Evolutionary conservation across 1,140 invertebrate genomes (phyloP).

Genomic region (Temnothorax curvispinosus): DNA sequence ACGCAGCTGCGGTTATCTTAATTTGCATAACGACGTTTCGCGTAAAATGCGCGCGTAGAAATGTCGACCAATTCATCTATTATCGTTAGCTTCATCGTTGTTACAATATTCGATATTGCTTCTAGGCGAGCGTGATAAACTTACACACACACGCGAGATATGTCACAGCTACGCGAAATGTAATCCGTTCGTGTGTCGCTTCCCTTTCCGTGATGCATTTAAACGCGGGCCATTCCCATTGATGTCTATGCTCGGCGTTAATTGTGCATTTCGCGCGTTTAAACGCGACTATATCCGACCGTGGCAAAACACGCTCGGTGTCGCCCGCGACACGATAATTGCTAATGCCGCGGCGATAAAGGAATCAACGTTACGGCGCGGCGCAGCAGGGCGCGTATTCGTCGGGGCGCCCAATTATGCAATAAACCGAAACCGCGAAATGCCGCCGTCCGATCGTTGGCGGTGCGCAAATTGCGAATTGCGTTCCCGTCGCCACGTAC

Average conservation of each 20-base stretch:
- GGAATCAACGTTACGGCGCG: constrained; percentile 75
- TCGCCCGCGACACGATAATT: constrained; percentile 78
- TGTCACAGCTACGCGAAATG: neutral
- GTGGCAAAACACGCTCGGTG: constrained; percentile 15
- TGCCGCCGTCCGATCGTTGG: constrained; percentile 75
- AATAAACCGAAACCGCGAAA: constrained; percentile 79
- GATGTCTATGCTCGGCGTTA: constrained; percentile 52
- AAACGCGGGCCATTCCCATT: constrained; percentile 26
- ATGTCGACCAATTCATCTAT: constrained; percentile 4
- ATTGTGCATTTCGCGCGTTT: constrained; percentile 70
- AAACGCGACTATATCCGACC: constrained; percentile 63
- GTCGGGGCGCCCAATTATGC: constrained; percentile 80
- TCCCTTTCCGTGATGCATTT: neutral
- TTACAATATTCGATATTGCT: constrained; percentile 13
- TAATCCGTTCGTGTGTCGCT: neutral
- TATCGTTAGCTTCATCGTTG: constrained; percentile 1
- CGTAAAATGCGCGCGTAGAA: neutral
- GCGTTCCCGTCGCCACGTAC: constrained; percentile 66
- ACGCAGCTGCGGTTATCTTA: neutral
- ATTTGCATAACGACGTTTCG: constrained; percentile 13
- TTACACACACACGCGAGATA: neutral
- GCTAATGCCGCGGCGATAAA: constrained; percentile 81
- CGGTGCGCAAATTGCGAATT: constrained; percentile 71
- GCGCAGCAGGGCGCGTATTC: constrained; percentile 44
- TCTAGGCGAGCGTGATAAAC: neutral